phyloP scores from a whole-genome alignment of 92 coral and sea anemone genomes.

The Epizoanthus illoricatus region DNA sequence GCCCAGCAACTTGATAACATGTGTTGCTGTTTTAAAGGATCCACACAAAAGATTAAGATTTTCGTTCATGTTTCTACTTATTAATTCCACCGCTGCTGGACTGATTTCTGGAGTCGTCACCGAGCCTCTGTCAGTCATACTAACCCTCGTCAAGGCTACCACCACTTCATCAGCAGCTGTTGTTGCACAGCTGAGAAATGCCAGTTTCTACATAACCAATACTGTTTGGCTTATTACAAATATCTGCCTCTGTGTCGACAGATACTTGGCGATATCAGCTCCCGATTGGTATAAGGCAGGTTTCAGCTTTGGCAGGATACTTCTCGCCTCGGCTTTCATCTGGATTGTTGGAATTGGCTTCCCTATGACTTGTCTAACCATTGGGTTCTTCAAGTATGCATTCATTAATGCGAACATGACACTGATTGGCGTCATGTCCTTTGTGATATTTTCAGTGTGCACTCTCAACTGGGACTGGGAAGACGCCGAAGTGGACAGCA shows the following conservation, averaged over 20 bases:
- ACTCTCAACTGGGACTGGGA: constrained; percentile 32
- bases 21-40: constrained; percentile 20
- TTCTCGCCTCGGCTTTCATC: constrained; percentile 22
- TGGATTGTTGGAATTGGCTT: constrained; percentile 23
- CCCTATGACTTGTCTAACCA: constrained; percentile 27
- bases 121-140: constrained; percentile 3
- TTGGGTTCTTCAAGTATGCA: constrained; percentile 32
- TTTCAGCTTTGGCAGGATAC: constrained; percentile 17
- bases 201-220: constrained; percentile 5
- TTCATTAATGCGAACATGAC: constrained; percentile 22
- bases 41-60: neutral
- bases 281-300: constrained; percentile 28
- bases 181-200: constrained; percentile 10
- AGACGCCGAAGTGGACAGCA: neutral
- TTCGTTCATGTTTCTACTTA: constrained; percentile 22
- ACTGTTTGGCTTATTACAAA: constrained; percentile 26
- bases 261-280: constrained; percentile 38
- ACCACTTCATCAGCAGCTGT: constrained; percentile 2
- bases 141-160: neutral
- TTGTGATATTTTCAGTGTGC: constrained; percentile 15
- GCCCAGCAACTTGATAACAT: constrained; percentile 10
- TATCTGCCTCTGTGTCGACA: constrained; percentile 38
- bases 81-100: constrained; percentile 23
- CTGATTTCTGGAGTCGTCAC: constrained; percentile 8
- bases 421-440: constrained; percentile 9